Evolutionary conservation across 2,888 invertebrate species (phyloP), one percentile per base, ranked within the genome.

Genomic region (Nemotelus nigrinus): DNA sequence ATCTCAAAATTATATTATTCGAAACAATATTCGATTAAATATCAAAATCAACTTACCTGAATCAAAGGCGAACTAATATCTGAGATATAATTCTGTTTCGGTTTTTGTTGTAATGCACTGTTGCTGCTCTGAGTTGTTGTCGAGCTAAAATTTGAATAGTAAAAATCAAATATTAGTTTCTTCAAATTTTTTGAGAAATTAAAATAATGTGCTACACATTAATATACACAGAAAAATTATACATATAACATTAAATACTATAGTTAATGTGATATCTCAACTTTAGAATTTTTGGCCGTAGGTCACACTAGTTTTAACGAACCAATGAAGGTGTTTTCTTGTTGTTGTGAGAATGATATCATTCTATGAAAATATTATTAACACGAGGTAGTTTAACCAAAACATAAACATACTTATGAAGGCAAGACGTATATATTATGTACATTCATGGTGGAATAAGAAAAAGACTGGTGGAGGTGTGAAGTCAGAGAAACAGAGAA

Each of bases 31-130:
- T 25, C 25, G 25, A 25, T 25, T 10, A 10, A 53, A 53, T 8
- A 53, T 53, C 25, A 25, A 25, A 10, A 7, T 53, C 10, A 53
- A 10, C 81, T 79, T 83, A 86, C 87, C 85, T 87, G 87, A 80
- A 87, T 97, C 83, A 98, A 90, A 25, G 98, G 97, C 72, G 97
- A 97, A 89, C 94, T 96, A 80, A 96, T 90, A 81, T 95, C 95
- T 91, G 88, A 95, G 93, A 96, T 86, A 93, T 93, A 85, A 79
- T 85, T 87, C 81, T 85, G 85, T 84, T 85, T 86, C 78, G 86
- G 85, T 81, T 84, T 85, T 60, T 83, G 84, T 58, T 87, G 85
- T 81, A 86, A 85, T 77, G 87, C 86, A 80, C 90, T 90, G 82
- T 87, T 87, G 58, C 80, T 80, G 75, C 78, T 80, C 63, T 79